Conservation (phyloP, 2,888 invertebrate species). For the Heliconius sara region DNA sequence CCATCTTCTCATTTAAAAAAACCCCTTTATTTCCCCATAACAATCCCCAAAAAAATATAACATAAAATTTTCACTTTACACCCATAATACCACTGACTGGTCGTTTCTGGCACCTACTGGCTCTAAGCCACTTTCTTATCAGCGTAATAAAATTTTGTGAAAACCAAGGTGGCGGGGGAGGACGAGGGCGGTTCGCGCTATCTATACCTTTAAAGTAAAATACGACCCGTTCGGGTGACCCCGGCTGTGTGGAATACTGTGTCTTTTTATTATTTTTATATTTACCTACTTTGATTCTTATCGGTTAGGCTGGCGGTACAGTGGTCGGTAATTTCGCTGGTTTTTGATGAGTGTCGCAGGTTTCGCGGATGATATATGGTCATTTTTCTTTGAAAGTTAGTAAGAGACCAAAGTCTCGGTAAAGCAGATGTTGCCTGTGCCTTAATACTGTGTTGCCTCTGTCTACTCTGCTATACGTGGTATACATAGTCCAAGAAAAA, state of each 20-base stretch:
- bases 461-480: not conserved
- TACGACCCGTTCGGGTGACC: conserved; percentile 43
- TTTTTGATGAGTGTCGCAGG: not conserved
- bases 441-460: not conserved
- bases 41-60: conserved; percentile 14
- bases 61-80: conserved; percentile 46
- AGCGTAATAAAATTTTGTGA: conserved; percentile 51
- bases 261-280: conserved; percentile 39
- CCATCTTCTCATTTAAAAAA: not conserved
- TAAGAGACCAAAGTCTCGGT: not conserved
- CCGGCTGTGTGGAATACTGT: conserved; percentile 38
- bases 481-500: not conserved
- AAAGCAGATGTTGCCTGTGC: too few species aligned
- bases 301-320: not conserved
- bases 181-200: conserved; percentile 37
- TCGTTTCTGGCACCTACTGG: conserved; percentile 47
- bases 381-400: not conserved
- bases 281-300: conserved; percentile 3
- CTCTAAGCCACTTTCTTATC: conserved; percentile 51
- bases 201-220: conserved; percentile 47
- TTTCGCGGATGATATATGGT: not conserved
- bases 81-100: conserved; percentile 49
- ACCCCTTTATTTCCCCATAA: not conserved
- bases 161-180: conserved; percentile 51
- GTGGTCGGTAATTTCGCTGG: not conserved